Evolutionary conservation across 2,797 vertebrate genomes (phyloP).

Genomic region (Mycteria americana): DNA sequence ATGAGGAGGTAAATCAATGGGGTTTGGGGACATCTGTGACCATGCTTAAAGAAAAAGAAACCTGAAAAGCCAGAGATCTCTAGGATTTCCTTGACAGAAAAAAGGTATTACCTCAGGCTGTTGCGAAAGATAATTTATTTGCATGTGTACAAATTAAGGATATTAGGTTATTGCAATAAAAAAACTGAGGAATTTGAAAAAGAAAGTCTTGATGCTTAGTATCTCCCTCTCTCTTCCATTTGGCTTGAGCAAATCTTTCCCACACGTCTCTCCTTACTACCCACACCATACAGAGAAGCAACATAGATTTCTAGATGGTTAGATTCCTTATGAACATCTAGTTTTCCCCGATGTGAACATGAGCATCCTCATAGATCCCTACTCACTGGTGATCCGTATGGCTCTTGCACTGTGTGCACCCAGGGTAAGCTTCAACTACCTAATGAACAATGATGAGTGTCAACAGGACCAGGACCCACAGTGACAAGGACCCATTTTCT

Average conservation of each 20-base stretch:
- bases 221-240: background rate
- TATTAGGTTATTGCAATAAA: background rate
- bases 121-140: background rate
- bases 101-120: background rate
- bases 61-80: background rate
- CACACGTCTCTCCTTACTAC: background rate
- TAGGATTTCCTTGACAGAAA: background rate
- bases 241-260: background rate
- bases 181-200: background rate
- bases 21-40: background rate
- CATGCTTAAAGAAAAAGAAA: background rate
- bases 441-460: background rate
- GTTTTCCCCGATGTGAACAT: background rate
- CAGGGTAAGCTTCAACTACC: background rate
- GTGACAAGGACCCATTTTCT: background rate
- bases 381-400: background rate
- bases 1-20: background rate
- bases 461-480: background rate
- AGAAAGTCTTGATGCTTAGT: background rate
- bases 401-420: background rate
- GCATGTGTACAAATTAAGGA: background rate
- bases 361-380: background rate
- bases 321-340: background rate
- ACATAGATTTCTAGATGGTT: background rate
- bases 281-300: background rate